Evolutionary conservation across 2,888 invertebrate genomes (phyloP).

Genomic region (Dichetophora obliterata): DNA sequence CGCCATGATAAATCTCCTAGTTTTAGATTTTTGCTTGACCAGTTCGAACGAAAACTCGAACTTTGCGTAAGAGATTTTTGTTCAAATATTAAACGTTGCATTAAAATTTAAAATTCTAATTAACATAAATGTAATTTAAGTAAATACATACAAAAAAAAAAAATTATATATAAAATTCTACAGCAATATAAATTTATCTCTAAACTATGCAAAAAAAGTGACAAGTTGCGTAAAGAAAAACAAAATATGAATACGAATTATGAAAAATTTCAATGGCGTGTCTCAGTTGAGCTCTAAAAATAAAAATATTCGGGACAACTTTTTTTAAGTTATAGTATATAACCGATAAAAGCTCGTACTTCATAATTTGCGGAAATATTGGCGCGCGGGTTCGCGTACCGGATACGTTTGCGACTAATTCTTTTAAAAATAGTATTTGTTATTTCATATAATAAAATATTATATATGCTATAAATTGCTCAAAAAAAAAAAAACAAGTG

Average conservation of each 20-base stretch:
- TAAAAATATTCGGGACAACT: constrained; percentile 64
- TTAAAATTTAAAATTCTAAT: constrained; percentile 12
- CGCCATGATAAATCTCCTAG: constrained; percentile 54
- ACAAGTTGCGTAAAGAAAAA: neutral
- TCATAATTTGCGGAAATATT: neutral
- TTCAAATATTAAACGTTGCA: constrained; percentile 11
- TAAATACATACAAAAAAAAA: constrained; percentile 17
- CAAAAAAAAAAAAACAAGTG: neutral
- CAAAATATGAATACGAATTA: constrained; percentile 30
- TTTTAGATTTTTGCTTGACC: constrained; percentile 64
- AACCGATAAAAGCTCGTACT: neutral
- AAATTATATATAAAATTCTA: neutral
- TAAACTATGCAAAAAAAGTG: neutral
- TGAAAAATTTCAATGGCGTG: constrained; percentile 27
- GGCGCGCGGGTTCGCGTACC: constrained; percentile 26
- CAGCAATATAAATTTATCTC: neutral
- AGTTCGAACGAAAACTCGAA: constrained; percentile 66
- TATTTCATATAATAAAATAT: neutral
- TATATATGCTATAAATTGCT: no score
- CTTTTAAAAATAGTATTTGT: neutral
- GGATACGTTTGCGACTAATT: constrained; percentile 24
- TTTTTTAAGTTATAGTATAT: constrained; percentile 63
- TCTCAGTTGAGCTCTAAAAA: constrained; percentile 61
- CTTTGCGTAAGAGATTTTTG: constrained; percentile 52
- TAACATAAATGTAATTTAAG: neutral